A percentile compares a stretch with the other conserved stretches of the same genome.
Evolutionary conservation across 2,888 invertebrate species (phyloP).

Genomic region (Frankliniella intonsa): DNA sequence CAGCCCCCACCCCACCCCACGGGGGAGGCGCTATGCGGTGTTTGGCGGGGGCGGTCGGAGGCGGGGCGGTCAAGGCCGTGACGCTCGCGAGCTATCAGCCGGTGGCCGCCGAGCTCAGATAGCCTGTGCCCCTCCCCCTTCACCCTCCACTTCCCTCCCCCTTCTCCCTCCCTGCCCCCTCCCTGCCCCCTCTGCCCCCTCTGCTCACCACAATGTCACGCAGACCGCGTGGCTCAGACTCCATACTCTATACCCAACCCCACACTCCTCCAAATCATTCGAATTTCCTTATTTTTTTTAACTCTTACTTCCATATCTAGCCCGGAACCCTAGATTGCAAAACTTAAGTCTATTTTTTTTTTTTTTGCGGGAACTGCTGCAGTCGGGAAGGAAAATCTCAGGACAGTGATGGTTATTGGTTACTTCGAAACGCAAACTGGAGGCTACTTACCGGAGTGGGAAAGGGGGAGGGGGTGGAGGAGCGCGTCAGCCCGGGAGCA

Average conservation of each 20-base stretch:
- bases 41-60: background rate
- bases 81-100: conserved; percentile 23
- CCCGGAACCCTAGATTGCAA: background rate
- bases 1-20: background rate
- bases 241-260: background rate
- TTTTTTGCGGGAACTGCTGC: background rate
- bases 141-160: background rate
- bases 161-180: background rate
- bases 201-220: background rate
- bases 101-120: background rate
- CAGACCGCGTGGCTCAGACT: conserved; percentile 9
- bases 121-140: background rate
- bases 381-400: too few relatives aligned
- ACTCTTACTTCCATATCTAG: too few relatives aligned
- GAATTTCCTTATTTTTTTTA: too few relatives aligned
- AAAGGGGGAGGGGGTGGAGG: too few relatives aligned
- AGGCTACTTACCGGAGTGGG: too few relatives aligned
- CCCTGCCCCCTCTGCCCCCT: background rate
- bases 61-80: conserved; percentile 18
- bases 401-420: too few relatives aligned
- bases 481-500: too few relatives aligned
- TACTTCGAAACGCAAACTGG: too few relatives aligned
- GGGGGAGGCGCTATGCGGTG: background rate
- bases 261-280: background rate
- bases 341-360: background rate